Evolutionary conservation across 2,888 invertebrate genomes (phyloP).

Genomic region (Heteromyza rotundicornis): DNA sequence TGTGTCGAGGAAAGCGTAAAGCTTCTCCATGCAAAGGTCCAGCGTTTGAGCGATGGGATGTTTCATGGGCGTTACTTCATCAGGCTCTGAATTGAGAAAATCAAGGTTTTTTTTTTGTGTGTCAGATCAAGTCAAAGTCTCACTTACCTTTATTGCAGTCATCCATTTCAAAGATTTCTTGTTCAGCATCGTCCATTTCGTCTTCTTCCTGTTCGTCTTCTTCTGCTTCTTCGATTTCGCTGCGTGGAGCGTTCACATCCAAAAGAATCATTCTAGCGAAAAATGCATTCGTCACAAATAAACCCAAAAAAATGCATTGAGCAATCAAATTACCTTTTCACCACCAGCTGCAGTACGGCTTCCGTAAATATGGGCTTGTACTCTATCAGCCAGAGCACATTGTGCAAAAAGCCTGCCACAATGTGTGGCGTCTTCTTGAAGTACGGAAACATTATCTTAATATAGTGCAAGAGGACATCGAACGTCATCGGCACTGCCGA

Average conservation of each 20-base stretch:
- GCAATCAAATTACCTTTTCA: slow-evolving; percentile 72
- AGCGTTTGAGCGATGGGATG: slow-evolving; percentile 71
- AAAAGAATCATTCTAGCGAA: slow-evolving; percentile 72
- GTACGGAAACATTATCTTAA: slow-evolving; percentile 78
- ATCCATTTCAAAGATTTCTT: slow-evolving; percentile 56
- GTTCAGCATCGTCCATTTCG: slow-evolving; percentile 36
- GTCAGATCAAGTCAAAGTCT: background rate
- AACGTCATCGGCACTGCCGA: slow-evolving; percentile 69
- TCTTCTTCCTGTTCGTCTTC: slow-evolving; percentile 62
- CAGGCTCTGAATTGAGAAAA: background rate
- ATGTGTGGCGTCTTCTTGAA: slow-evolving; percentile 71
- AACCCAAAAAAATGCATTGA: background rate
- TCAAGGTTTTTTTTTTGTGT: too few species aligned
- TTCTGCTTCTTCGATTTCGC: slow-evolving; percentile 67
- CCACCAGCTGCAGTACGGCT: slow-evolving; percentile 75
- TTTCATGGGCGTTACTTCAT: slow-evolving; percentile 51
- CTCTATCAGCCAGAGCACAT: slow-evolving; percentile 76
- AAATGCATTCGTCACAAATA: background rate
- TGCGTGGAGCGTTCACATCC: slow-evolving; percentile 72
- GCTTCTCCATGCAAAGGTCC: slow-evolving; percentile 78
- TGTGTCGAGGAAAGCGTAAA: slow-evolving; percentile 71
- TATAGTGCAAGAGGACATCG: slow-evolving; percentile 71
- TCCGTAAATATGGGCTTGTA: slow-evolving; percentile 76
- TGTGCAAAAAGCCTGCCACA: slow-evolving; percentile 79
- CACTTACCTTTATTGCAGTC: slow-evolving; percentile 38